Evolutionary conservation across 2,888 invertebrate genomes (phyloP).

Genomic region (Diarsia brunnea): DNA sequence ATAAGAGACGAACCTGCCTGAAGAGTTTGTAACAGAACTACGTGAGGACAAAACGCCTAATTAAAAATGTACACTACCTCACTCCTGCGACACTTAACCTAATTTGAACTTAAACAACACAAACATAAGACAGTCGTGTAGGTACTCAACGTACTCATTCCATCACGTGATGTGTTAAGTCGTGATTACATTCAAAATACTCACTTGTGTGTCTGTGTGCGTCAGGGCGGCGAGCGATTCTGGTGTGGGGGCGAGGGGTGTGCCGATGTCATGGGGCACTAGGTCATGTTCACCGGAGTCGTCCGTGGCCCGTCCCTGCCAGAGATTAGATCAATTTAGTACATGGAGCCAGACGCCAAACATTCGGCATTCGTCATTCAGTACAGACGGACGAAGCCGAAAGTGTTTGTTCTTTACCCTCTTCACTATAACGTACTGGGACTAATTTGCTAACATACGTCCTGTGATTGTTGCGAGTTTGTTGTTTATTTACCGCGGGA

Average conservation of each 20-base stretch:
- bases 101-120: constrained; percentile 22
- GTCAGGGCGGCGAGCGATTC: constrained; percentile 83
- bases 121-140: constrained; percentile 31
- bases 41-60: not conserved
- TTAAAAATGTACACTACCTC: constrained; percentile 18
- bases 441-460: constrained; percentile 51
- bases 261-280: constrained; percentile 87
- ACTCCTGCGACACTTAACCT: constrained; percentile 18
- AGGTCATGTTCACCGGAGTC: constrained; percentile 86
- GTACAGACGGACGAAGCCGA: constrained; percentile 5
- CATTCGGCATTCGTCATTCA: constrained; percentile 40
- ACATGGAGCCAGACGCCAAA: constrained; percentile 35
- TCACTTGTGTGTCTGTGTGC: constrained; percentile 78
- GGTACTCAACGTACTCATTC: constrained; percentile 28
- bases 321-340: constrained; percentile 66
- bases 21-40: not conserved
- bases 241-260: constrained; percentile 79
- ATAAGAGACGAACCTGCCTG: not conserved
- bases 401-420: constrained; percentile 24
- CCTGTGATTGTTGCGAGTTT: constrained; percentile 24
- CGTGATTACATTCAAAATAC: constrained; percentile 65
- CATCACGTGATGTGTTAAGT: constrained; percentile 15
- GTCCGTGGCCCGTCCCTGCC: constrained; percentile 79
- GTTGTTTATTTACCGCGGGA: constrained; percentile 19
- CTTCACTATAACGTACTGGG: constrained; percentile 30